Conservation (phyloP, 1,140 invertebrate genomes). For the Drosophila lacteicornis region DNA sequence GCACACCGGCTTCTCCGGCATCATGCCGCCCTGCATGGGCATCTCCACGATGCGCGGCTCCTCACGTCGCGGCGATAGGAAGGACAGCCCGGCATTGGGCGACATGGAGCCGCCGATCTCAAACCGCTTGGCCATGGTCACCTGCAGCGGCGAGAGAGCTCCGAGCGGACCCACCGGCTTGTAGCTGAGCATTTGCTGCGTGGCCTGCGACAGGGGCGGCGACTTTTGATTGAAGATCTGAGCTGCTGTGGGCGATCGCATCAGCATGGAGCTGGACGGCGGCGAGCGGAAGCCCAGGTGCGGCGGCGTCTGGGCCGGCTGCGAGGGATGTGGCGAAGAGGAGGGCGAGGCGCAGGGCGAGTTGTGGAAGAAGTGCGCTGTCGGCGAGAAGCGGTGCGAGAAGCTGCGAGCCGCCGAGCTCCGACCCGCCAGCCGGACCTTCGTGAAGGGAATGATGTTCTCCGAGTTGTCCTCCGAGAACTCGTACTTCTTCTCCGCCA, state of each 20-base stretch:
- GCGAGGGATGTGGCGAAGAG: conserved; percentile 74
- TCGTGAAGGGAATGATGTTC: conserved; percentile 92
- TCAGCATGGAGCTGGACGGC: conserved; percentile 77
- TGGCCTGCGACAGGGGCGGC: conserved; percentile 78
- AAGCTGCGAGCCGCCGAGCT: conserved; percentile 60
- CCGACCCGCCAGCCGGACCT: conserved; percentile 72
- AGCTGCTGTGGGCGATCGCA: conserved; percentile 70
- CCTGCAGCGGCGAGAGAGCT: conserved; percentile 74
- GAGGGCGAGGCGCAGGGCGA: conserved; percentile 81
- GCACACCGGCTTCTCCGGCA: conserved; percentile 76
- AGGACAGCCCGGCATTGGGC: conserved; percentile 69
- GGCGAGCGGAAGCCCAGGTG: conserved; percentile 84
- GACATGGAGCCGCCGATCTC: conserved; percentile 80
- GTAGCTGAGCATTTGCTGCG: conserved; percentile 81
- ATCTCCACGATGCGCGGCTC: conserved; percentile 78
- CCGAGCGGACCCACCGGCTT: conserved; percentile 76
- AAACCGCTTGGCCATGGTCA: conserved; percentile 79
- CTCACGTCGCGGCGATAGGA: conserved; percentile 75
- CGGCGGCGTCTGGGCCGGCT: conserved; percentile 63
- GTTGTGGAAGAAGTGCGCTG: conserved; percentile 75
- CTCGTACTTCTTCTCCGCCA: conserved; percentile 96
- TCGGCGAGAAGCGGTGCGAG: conserved; percentile 59
- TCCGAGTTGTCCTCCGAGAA: conserved; percentile 94
- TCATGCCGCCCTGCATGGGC: conserved; percentile 68
- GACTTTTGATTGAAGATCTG: conserved; percentile 77